phyloP scores from a whole-genome alignment of 1,140 invertebrate genomes.

The Eueides isabella region DNA sequence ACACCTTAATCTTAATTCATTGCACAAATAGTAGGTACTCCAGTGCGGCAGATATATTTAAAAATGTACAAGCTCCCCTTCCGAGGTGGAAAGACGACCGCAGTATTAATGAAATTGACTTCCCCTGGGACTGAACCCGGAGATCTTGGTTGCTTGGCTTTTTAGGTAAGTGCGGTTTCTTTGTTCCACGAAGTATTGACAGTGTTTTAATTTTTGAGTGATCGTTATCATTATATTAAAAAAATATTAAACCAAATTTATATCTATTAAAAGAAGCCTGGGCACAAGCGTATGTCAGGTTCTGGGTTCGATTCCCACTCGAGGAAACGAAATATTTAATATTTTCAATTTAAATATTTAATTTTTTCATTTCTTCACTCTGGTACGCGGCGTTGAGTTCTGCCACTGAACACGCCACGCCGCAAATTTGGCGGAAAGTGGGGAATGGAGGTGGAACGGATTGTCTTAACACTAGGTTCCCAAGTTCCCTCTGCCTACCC shows the following conservation, averaged over 20 bases:
- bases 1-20: slow-evolving; percentile 68
- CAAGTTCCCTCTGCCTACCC: too few species aligned
- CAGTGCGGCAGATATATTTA: slow-evolving; percentile 72
- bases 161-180: slow-evolving; percentile 34
- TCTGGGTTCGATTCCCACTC: too few species aligned
- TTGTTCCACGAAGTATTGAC: slow-evolving; percentile 38
- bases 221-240: slow-evolving; percentile 17
- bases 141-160: slow-evolving; percentile 41
- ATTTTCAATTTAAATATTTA: too few species aligned
- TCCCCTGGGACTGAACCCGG: slow-evolving; percentile 59
- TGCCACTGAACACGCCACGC: too few species aligned
- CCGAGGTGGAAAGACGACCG: slow-evolving; percentile 48
- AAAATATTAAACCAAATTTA: background rate
- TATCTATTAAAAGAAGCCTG: too few species aligned
- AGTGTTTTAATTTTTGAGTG: slow-evolving; percentile 34
- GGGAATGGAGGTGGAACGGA: too few species aligned
- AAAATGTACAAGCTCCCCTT: slow-evolving; percentile 63
- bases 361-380: too few species aligned
- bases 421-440: too few species aligned
- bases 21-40: slow-evolving; percentile 66
- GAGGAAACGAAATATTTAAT: too few species aligned
- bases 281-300: too few species aligned
- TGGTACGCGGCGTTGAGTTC: too few species aligned
- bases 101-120: slow-evolving; percentile 77
- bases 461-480: too few species aligned